Conservation (phyloP, 2,888 invertebrate genomes). For the Allygus modestus region DNA sequence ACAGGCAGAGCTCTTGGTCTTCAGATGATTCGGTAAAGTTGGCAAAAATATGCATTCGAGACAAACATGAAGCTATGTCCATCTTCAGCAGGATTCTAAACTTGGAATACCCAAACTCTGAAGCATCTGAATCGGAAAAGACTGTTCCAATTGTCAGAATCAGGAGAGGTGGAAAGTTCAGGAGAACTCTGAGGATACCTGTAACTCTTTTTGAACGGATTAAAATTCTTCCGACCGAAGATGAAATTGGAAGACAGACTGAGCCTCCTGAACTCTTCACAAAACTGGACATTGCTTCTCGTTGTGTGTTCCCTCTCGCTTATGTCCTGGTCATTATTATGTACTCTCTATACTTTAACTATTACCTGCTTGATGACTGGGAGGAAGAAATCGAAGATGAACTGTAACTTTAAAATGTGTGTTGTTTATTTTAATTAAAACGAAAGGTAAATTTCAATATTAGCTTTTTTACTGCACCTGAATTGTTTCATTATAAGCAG, state of each 20-base stretch:
- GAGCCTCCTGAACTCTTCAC: conserved; percentile 58
- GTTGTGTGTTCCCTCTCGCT: conserved; percentile 50
- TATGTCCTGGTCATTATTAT: conserved; percentile 27
- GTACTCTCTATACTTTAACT: conserved; percentile 48
- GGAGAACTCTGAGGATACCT: conserved; percentile 50
- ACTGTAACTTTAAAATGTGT: conserved; percentile 26
- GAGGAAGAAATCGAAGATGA: conserved; percentile 39
- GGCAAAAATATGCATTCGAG: conserved; percentile 39
- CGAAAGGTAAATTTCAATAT: no score
- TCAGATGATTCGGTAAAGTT: conserved; percentile 44
- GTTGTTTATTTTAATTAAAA: background rate
- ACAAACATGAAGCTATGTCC: conserved; percentile 32
- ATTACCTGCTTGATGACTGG: conserved; percentile 53
- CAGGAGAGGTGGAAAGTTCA: conserved; percentile 27
- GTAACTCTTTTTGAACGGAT: conserved; percentile 25
- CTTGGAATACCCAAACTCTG: conserved; percentile 29
- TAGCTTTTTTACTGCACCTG: no score
- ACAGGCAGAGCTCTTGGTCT: conserved; percentile 36
- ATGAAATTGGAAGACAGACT: conserved; percentile 59
- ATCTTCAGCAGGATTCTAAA: conserved; percentile 57
- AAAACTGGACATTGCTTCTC: conserved; percentile 57
- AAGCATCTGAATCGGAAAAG: conserved; percentile 39
- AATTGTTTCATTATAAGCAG: no score
- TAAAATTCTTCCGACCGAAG: conserved; percentile 58
- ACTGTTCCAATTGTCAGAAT: conserved; percentile 15